Evolutionary conservation across 2,888 invertebrate species (phyloP), one percentile per base, ranked within the genome.

Genomic region (Thysanoteuthis rhombus): DNA sequence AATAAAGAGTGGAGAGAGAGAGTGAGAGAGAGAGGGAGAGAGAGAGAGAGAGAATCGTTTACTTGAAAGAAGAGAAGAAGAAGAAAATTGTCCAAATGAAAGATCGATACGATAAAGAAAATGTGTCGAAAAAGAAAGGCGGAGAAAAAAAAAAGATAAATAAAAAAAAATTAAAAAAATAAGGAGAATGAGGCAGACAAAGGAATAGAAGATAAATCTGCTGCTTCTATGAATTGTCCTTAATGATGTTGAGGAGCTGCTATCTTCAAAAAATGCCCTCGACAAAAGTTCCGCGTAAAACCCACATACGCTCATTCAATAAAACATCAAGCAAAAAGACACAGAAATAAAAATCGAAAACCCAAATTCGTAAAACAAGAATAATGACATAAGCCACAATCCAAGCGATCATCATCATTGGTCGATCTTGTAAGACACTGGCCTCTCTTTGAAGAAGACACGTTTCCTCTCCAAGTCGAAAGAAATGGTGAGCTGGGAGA

Each of bases 81-180:
- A 75, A 75, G 75, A 12, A 32, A n/a, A 16, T n/a, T 16, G 8
- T 75, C 6, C 32, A 32, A n/a, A 32, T 75, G 10, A 75, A 75
- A 32, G 75, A 75, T 75, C 32, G 75, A n/a, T n/a, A n/a, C n/a
- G n/a, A n/a, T 75, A 19, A 75, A n/a, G 32, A 58, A 75, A 75
- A 75, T n/a, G 75, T 75, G 75, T 75, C 75, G n/a, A 75, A n/a
- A 75, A 75, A 75, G 75, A 75, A 75, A 75, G n/a, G n/a, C n/a
- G 75, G n/a, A 75, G 75, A 32, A 75, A n/a, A 12, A 12, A 32
- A 19, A 75, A 75, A 75, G 10, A 75, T n/a, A n/a, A n/a, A n/a
- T n/a, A n/a, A n/a, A n/a, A n/a, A n/a, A n/a, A n/a, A n/a, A n/a
- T n/a, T n/a, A 12, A 12, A 32, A 19, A 75, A 75, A 75, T 12